These are phyloP conservation scores for Chloroceryle amazona DNA, from an alignment of 2,797 vertebrate genomes.

Conservation along the genomic window DNA sequence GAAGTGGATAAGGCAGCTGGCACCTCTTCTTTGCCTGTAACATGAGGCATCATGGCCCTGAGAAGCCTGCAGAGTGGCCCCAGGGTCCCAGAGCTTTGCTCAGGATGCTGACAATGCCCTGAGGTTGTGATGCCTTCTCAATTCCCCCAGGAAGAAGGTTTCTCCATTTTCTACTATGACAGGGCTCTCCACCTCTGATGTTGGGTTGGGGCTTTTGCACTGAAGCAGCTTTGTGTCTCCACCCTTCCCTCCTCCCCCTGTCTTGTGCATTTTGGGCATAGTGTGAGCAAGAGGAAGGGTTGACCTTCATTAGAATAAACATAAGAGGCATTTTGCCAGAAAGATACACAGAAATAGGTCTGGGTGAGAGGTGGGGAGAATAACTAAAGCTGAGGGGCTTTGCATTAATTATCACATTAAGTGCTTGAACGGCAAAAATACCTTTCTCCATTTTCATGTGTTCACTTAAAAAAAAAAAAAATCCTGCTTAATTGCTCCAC, in stretches of 20 bases:
- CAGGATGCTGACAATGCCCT: not conserved
- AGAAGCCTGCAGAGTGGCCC: not conserved
- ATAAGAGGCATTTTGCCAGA: constrained; percentile 26
- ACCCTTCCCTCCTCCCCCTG: not conserved
- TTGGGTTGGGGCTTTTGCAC: not conserved
- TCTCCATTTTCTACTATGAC: not conserved
- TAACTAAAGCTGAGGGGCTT: constrained; percentile 43
- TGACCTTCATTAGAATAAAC: not conserved
- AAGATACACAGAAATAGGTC: not conserved
- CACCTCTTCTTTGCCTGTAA: not conserved
- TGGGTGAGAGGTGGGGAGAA: constrained; percentile 37
- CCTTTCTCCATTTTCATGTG: constrained; percentile 10
- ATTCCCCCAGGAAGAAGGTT: not conserved
- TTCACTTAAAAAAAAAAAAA: constrained; percentile 56
- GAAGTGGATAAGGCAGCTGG: not conserved
- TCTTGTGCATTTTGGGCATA: not conserved
- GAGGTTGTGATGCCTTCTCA: accelerated
- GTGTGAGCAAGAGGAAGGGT: constrained; percentile 2
- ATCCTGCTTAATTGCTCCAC: constrained; percentile 70
- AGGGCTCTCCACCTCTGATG: not conserved
- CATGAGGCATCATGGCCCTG: not conserved
- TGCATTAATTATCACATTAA: constrained; percentile 56
- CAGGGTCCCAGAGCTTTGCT: not conserved
- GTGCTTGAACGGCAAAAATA: not conserved
- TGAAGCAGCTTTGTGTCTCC: not conserved